Base-by-base conservation (phyloP, 2,888 invertebrate genomes). In the Zygothrica quintamaculata region DNA sequence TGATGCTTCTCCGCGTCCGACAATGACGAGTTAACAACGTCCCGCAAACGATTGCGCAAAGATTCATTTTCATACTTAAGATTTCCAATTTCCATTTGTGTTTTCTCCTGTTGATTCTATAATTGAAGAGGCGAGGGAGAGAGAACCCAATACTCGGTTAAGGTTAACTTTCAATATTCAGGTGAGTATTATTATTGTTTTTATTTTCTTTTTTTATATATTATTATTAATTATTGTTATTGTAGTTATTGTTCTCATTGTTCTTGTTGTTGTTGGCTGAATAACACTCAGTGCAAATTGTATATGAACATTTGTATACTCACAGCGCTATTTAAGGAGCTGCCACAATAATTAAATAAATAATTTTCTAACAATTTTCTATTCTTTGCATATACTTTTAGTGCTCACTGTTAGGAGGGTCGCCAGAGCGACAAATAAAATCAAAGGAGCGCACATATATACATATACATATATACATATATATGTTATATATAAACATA, bases 1-100 rank as follows among this genome's bases (percentile, higher is more conserved):
- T 96, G 95, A 86, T 96, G 94, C 91, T 96, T 96, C 92, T 96
- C 96, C 81, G 94, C 94, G 92, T 96, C 96, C 46, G 95, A 96
- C 73, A 96, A 92, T 70, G 96, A 95, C 65, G 96, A 96, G 91
- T 95, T 95, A 37, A 94, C 94, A 55, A 96, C 95, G 91, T 96
- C 95, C 74, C 95, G 93, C 79, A 96, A 92, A 75, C 95, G 93
- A 89, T 94, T 94, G 72, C 95, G 93, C 88, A 96, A 90, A 72
- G 93, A 93, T 50, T 94, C 95, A 91, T 96, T 96, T 92, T 96
- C 96, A 90, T 95, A 95, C 62, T 94, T 93, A 57, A 96, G 92
- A 80, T 94, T 94, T 70, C 89, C 89, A 51, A 91, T 90, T 87
- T 91, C 91, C 86, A 89, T 84, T 74, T 89, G 90, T 73, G 88